Percentiles rank a stretch among this genome's conserved stretches.
Evolutionary conservation across 1,140 invertebrate species (phyloP).

Genomic region (Harlomillsia oculata): DNA sequence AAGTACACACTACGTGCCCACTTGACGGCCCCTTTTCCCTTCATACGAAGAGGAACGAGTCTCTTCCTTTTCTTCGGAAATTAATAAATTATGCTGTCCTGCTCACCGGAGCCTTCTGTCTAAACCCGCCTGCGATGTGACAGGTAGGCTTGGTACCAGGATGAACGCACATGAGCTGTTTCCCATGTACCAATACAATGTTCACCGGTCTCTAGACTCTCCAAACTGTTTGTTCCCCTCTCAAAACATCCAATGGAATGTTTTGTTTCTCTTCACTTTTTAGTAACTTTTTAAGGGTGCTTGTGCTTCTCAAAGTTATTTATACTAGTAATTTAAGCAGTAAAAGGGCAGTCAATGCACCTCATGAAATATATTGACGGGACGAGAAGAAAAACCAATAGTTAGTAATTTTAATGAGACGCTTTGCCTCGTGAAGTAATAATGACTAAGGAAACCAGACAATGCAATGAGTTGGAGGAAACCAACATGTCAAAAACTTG

Average conservation of each 20-base stretch:
- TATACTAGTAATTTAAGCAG: conserved; percentile 21
- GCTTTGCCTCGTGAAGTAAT: background rate
- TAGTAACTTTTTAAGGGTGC: background rate
- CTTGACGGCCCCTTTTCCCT: background rate
- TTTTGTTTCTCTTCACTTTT: no score
- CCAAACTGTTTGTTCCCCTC: background rate
- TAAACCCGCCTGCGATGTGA: no score
- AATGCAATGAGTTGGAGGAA: no score
- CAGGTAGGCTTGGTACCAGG: no score
- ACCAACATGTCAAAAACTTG: no score
- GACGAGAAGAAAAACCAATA: conserved; percentile 5
- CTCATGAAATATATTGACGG: conserved; percentile 2
- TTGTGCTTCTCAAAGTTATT: conserved; percentile 15
- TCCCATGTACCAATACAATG: background rate
- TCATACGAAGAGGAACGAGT: background rate
- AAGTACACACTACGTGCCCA: no score
- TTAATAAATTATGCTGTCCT: no score
- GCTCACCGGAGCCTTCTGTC: no score
- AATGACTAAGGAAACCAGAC: background rate
- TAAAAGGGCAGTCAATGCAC: background rate
- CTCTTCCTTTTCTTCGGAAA: background rate
- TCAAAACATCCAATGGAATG: no score
- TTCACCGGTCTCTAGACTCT: background rate
- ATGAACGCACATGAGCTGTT: no score
- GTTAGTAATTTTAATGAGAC: conserved; percentile 13